Evolutionary conservation across 2,888 invertebrate genomes (phyloP), one percentile per base, ranked within the genome.

Genomic region (Chrysotoxum bicinctum): DNA sequence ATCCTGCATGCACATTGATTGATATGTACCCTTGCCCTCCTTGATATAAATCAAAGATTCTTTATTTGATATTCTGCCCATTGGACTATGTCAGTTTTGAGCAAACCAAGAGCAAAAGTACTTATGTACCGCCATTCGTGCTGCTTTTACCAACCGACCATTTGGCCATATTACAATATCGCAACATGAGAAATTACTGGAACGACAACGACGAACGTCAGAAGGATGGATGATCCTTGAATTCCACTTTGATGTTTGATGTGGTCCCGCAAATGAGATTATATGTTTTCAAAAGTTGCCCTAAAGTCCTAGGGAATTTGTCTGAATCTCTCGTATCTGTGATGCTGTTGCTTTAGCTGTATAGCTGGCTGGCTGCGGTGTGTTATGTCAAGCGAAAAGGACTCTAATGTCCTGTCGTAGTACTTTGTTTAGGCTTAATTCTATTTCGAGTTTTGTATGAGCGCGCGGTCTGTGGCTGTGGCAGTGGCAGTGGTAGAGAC

Each of bases 371-470:
- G 50, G 69, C 45, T 85, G 85, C 76, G 85, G 85, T 73, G 73
- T 81, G 73, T 68, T 58, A 85, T 85, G 85, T 85, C 76, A 85
- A 76, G 85, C 81, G 85, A 81, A 81, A 85, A 85, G 85, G 81
- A 85, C 85, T 85, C 76, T 85, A 85, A 85, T 85, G 85, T 85
- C 85, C 85, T 85, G 77, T 50, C 66, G 66, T 81, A 77, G 73
- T 85, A 85, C 85, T 85, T 80, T 85, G 81, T 85, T 85, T 85
- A 85, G 85, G 85, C 85, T 85, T 85, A 85, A 85, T 85, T 85
- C 85, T 85, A 85, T 85, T 85, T 81, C 69, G 58, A 81, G 81
- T 85, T 85, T 73, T 85, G 81, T 84, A 50, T 73, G 76, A 62
- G 50, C 62, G 43, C 76, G 80, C 76, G 80, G 75, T 75, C 72